Percentiles rank a stretch among this genome's conserved stretches.
Conservation (phyloP, 1,140 invertebrate genomes). For the Chelonus insularis region DNA sequence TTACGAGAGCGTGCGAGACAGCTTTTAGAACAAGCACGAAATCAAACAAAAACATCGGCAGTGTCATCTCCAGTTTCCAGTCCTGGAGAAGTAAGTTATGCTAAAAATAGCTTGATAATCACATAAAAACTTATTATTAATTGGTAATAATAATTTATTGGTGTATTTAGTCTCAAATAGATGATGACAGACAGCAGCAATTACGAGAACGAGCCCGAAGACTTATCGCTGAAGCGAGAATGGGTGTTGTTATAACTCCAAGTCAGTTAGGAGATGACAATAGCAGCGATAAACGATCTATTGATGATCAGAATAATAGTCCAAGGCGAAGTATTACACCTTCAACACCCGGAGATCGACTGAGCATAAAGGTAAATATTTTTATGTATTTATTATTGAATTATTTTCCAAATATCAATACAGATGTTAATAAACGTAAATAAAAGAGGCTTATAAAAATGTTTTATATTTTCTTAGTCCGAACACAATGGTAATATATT, state of each 20-base stretch:
- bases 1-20: constrained; percentile 87
- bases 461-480: constrained; percentile 39
- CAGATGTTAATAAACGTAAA: too few species aligned
- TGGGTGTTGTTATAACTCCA: constrained; percentile 60
- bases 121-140: too few species aligned
- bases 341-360: constrained; percentile 51
- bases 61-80: constrained; percentile 50
- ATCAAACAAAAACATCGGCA: constrained; percentile 64
- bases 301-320: constrained; percentile 57
- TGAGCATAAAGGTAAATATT: constrained; percentile 50
- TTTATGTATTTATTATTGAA: neutral
- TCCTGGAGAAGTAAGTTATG: constrained; percentile 57
- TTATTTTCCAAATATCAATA: neutral
- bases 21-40: constrained; percentile 84
- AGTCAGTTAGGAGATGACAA: constrained; percentile 54
- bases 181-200: constrained; percentile 84
- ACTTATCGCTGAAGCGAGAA: constrained; percentile 85
- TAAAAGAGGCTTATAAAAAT: too few species aligned
- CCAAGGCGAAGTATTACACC: constrained; percentile 56
- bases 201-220: constrained; percentile 84
- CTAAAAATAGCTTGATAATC: too few species aligned
- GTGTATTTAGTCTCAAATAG: constrained; percentile 56
- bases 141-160: constrained; percentile 18
- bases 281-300: constrained; percentile 49
- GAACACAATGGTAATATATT: constrained; percentile 55